Evolutionary conservation across 2,113 vertebrate genomes (phyloP).

Genomic region (Rhineura floridana): DNA sequence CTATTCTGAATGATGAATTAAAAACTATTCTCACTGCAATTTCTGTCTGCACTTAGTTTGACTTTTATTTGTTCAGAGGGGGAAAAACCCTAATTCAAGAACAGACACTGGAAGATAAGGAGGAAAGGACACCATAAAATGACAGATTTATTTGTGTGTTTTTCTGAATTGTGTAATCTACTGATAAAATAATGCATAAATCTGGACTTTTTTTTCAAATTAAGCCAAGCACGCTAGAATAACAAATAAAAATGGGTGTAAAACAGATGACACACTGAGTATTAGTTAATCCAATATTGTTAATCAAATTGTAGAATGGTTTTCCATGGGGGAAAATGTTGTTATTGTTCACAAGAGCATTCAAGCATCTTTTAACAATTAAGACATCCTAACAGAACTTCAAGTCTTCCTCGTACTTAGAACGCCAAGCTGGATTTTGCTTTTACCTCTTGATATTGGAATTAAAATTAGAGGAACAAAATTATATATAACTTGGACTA

Average conservation of each 20-base stretch:
- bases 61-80: constrained; percentile 55
- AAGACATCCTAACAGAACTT: constrained; percentile 48
- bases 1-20: neutral
- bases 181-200: constrained; percentile 45
- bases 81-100: constrained; percentile 41
- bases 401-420: constrained; percentile 37
- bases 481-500: neutral
- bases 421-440: constrained; percentile 31
- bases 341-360: constrained; percentile 43
- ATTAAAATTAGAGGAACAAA: neutral
- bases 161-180: constrained; percentile 52
- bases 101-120: constrained; percentile 22
- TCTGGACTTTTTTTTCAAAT: constrained; percentile 36
- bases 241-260: constrained; percentile 51
- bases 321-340: constrained; percentile 50
- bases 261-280: neutral
- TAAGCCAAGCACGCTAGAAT: constrained; percentile 62
- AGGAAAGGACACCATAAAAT: constrained; percentile 31
- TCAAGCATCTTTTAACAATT: constrained; percentile 52
- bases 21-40: constrained; percentile 48
- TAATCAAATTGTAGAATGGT: constrained; percentile 48
- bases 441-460: neutral
- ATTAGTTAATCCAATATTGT: constrained; percentile 52
- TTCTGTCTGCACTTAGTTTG: constrained; percentile 43
- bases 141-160: constrained; percentile 23